Conservation (phyloP, 2,113 vertebrate species). For the Dromiciops gliroides region DNA sequence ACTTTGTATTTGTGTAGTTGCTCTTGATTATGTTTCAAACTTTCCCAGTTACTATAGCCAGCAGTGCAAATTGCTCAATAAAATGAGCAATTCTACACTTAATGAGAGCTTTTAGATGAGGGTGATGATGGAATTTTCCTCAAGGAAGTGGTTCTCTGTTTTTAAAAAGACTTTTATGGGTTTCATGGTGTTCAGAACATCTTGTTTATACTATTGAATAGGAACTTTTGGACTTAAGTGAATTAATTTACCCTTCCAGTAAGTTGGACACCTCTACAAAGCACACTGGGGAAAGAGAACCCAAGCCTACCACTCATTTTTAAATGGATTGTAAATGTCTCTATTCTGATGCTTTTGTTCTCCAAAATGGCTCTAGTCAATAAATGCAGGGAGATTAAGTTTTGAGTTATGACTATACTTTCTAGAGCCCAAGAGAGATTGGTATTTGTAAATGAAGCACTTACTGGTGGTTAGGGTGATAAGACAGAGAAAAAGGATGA, state of each 20-base stretch:
- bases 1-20: background rate
- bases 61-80: background rate
- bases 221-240: conserved; percentile 8
- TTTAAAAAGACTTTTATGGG: conserved; percentile 26
- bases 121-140: background rate
- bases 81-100: background rate
- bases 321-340: background rate
- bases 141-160: background rate
- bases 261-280: background rate
- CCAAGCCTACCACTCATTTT: background rate
- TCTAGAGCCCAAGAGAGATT: background rate
- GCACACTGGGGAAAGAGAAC: background rate
- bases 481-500: fast-evolving
- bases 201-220: background rate
- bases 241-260: background rate
- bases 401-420: background rate
- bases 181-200: conserved; percentile 2
- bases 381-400: background rate
- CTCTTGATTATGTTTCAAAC: background rate
- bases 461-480: background rate
- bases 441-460: background rate
- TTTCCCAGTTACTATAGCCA: background rate
- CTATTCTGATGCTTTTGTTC: background rate
- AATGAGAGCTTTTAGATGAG: background rate
- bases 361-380: background rate